These are phyloP conservation scores for Temnothorax nylanderi DNA, from an alignment of 1,140 invertebrate genomes.

Conservation along the genomic window DNA sequence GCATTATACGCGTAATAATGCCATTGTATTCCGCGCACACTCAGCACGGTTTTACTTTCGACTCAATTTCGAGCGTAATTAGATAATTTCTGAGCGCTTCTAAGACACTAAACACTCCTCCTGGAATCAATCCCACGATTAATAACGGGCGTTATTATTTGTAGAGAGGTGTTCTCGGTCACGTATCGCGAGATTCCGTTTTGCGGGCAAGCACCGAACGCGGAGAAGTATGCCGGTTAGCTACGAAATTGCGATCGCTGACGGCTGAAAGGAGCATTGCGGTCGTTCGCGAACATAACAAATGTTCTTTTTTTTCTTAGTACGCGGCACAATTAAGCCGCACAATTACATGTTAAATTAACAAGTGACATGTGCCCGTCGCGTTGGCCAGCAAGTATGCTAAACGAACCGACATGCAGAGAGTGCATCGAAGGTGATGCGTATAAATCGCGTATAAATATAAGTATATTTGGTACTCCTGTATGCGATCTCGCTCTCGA, in stretches of 20 bases:
- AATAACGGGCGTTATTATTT: background rate
- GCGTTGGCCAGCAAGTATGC: background rate
- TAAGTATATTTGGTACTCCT: no score
- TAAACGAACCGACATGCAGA: background rate
- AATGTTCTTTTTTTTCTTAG: constrained; percentile 24
- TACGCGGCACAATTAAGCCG: constrained; percentile 40
- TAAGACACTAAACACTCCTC: background rate
- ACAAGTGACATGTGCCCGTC: constrained; percentile 48
- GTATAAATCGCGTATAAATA: background rate
- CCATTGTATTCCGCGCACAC: constrained; percentile 17
- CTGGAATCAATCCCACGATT: constrained; percentile 25
- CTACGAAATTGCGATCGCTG: background rate
- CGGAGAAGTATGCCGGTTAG: background rate
- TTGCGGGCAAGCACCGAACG: background rate
- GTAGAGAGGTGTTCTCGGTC: background rate
- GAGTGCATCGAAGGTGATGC: constrained; percentile 20
- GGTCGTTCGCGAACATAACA: constrained; percentile 6
- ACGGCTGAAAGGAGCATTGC: constrained; percentile 22
- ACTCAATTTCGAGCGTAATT: constrained; percentile 19
- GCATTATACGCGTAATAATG: constrained; percentile 51
- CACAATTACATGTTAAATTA: constrained; percentile 53
- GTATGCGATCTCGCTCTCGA: no score
- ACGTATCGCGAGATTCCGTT: background rate
- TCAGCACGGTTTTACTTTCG: constrained; percentile 39
- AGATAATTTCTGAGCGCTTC: background rate